Evolutionary conservation across 1,140 invertebrate genomes (phyloP).

Genomic region (Drosophila melanogaster): Release_6_plus_ISO1_MT NT_037436.4:16913501-16914000

Average conservation of each 20-base stretch:
- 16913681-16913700: conserved; percentile 54
- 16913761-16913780: neutral
- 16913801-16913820: neutral
- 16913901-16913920: neutral
- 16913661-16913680: conserved; percentile 44
- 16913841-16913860: conserved; percentile 4
- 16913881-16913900: neutral
- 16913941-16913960: neutral
- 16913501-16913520: conserved; percentile 19
- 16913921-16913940: neutral
- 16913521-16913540: conserved; percentile 30
- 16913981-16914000: neutral
- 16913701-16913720: conserved; percentile 31
- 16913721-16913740: conserved; percentile 14
- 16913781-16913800: neutral
- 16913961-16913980: neutral
- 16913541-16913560: conserved; percentile 5
- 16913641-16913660: conserved; percentile 40
- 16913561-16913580: conserved; percentile 1
- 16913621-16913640: conserved; percentile 17
- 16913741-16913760: too few relatives aligned
- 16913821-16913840: neutral
- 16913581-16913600: conserved; percentile 33
- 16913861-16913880: conserved; percentile 5
- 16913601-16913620: conserved; percentile 5